Base-by-base conservation (phyloP, 2,888 invertebrate genomes). In the Leptopilina drosophilae region DNA sequence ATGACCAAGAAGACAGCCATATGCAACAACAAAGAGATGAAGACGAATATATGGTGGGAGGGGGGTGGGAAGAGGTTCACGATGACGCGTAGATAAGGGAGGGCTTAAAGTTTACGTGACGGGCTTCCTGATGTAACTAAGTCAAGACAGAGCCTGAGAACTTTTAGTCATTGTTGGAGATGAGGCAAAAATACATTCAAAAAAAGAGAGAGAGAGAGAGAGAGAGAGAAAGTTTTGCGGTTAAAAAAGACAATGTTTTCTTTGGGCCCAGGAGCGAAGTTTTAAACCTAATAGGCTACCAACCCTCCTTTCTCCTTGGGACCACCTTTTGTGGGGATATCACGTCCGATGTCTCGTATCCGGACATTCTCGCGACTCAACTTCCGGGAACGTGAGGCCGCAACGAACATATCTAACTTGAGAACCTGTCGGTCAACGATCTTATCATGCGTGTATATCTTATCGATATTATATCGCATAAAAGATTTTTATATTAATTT, bases 41-140 rank as follows among this genome's bases (percentile, higher is more conserved):
- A 83, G 78, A 82, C 77, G 83, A 79, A 56, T 78, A 82, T 76
- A 82, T 76, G 42, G 78, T 81, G 79, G 26, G 73, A 56, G 73
- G 73, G 53, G 79, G 76, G 80, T 79, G 81, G 86, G 86, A 84
- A 85, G 84, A 81, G 85, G 86, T 85, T 88, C 88, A 85, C 87
- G 91, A 91, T 91, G 91, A 91, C 89, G 90, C 89, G 89, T 84
- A 90, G 91, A 91, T 91, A 91, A 91, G 90, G 90, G 90, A 89
- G 89, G 90, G 88, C 90, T 91, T 88, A 88, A 89, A 87, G 88
- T 88, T 88, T 91, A 91, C 91, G 91, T 91, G 91, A 90, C 87
- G 88, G 88, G 91, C 88, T 90, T 91, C 85, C 87, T 88, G 91
- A 91, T 90, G 90, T 83, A 81, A 73, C 40, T 33, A 56, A 73